phyloP scores from a whole-genome alignment of 1,140 invertebrate genomes.

The Artemia franciscana region DNA sequence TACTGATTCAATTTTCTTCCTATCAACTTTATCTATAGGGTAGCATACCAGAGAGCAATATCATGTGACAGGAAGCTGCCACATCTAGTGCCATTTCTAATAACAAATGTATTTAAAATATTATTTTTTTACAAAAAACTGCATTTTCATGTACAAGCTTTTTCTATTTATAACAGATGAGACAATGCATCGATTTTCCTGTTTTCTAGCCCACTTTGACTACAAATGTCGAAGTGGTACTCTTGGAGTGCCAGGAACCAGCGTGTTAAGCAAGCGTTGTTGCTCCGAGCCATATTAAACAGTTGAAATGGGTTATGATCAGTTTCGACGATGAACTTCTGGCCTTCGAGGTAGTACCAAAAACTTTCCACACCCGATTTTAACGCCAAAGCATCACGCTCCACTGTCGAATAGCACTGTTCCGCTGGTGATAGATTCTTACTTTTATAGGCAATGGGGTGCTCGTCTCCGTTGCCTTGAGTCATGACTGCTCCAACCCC shows the following conservation, averaged over 20 bases:
- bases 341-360: no score
- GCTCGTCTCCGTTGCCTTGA: slow-evolving; percentile 15
- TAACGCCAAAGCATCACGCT: slow-evolving; percentile 23
- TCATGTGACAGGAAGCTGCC: no score
- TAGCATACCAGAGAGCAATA: no score
- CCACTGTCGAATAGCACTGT: slow-evolving; percentile 18
- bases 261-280: not conserved
- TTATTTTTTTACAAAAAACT: no score
- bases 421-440: slow-evolving; percentile 17
- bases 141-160: no score
- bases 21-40: no score
- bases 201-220: not conserved
- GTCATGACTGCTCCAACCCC: slow-evolving; percentile 18
- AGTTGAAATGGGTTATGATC: not conserved
- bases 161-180: no score
- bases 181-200: not conserved
- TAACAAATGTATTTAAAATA: no score
- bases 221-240: not conserved
- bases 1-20: no score
- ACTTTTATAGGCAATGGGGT: slow-evolving; percentile 23
- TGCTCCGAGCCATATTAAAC: not conserved
- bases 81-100: no score
- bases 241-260: not conserved
- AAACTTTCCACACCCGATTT: slow-evolving; percentile 19
- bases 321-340: not conserved